Conservation (phyloP, 2,888 invertebrate genomes). For the Andrena haemorrhoa region DNA sequence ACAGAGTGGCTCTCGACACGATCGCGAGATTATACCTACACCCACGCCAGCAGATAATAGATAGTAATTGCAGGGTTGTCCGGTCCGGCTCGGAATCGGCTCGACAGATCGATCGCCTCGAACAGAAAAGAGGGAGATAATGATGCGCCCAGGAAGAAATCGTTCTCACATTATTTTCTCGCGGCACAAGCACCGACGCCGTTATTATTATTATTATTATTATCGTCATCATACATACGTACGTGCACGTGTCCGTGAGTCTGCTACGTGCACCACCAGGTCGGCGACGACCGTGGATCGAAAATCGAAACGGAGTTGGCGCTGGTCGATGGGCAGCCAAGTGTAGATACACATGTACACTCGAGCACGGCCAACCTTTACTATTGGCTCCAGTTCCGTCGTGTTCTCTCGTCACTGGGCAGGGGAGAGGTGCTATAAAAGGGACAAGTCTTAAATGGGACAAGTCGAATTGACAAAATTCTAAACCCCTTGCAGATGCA, state of each 20-base stretch:
- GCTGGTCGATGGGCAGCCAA: background rate
- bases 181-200: slow-evolving; percentile 71
- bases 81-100: slow-evolving; percentile 77
- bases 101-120: slow-evolving; percentile 79
- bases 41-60: slow-evolving; percentile 81
- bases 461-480: no score
- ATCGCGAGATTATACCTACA: slow-evolving; percentile 82
- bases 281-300: slow-evolving; percentile 41
- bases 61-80: slow-evolving; percentile 81
- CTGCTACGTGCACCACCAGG: background rate
- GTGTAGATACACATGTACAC: background rate
- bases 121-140: slow-evolving; percentile 76
- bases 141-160: slow-evolving; percentile 82
- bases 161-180: slow-evolving; percentile 84
- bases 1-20: slow-evolving; percentile 77
- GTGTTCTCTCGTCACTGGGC: background rate
- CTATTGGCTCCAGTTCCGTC: background rate
- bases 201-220: slow-evolving; percentile 58
- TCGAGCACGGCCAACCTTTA: background rate
- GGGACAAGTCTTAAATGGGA: no score
- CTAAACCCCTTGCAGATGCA: no score
- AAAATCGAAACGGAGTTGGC: slow-evolving; percentile 57
- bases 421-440: no score
- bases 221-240: slow-evolving; percentile 57
- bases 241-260: slow-evolving; percentile 6